phyloP scores from a whole-genome alignment of 2,888 invertebrate species.

The Bugulina stolonifera region DNA sequence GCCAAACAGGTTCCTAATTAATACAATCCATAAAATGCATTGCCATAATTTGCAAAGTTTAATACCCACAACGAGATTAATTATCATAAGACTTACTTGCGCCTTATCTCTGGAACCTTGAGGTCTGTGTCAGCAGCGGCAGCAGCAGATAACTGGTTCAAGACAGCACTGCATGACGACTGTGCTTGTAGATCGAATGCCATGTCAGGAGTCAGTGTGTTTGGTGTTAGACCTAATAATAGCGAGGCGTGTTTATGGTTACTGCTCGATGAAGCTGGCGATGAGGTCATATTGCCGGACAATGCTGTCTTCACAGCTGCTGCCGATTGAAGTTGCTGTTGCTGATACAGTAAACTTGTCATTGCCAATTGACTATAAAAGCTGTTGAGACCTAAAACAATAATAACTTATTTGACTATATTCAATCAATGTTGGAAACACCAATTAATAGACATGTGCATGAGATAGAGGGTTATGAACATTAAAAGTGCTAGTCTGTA shows the following conservation, averaged over 20 bases:
- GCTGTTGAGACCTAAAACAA: slow-evolving; percentile 5
- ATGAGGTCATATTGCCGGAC: too few species aligned
- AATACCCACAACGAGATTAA: neutral
- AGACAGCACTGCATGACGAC: neutral
- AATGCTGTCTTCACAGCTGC: neutral
- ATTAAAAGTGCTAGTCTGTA: too few species aligned
- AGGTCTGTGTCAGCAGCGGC: neutral
- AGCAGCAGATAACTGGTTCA: neutral
- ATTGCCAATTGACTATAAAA: slow-evolving; percentile 21
- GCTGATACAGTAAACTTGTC: slow-evolving; percentile 19
- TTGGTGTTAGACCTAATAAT: neutral
- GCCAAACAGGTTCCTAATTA: neutral
- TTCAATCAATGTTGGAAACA: too few species aligned
- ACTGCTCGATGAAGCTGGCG: slow-evolving; percentile 7
- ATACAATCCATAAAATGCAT: neutral
- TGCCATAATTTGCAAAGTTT: neutral
- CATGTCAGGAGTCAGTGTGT: neutral
- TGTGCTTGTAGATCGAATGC: neutral
- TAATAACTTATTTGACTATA: too few species aligned
- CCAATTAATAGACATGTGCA: too few species aligned
- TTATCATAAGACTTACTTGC: slow-evolving; percentile 3
- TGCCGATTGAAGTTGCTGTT: slow-evolving; percentile 17
- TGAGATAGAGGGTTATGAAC: too few species aligned
- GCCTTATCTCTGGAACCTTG: slow-evolving; percentile 13
- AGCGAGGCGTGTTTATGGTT: neutral